These are phyloP conservation scores for Zingel zingel DNA, from an alignment of 2,113 vertebrate species.

Conservation along the genomic window DNA sequence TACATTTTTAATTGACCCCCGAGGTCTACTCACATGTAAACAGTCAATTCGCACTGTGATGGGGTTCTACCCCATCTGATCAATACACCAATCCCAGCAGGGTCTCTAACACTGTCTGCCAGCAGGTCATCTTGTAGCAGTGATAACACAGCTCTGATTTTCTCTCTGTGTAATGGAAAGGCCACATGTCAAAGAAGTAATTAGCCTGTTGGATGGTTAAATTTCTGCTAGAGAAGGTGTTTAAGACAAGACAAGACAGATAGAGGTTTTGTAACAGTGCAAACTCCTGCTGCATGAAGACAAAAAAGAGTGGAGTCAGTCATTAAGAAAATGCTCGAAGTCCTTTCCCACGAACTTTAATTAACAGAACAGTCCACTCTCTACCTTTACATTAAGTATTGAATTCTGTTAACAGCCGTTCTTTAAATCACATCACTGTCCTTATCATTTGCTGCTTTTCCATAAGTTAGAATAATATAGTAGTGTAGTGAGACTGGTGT, in stretches of 20 bases:
- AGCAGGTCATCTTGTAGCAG: conserved; percentile 62
- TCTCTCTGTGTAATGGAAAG: conserved; percentile 61
- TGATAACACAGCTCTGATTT: conserved; percentile 52
- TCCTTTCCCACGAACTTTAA: conserved; percentile 40
- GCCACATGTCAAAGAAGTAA: conserved; percentile 68
- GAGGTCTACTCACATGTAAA: conserved; percentile 57
- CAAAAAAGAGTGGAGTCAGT: conserved; percentile 41
- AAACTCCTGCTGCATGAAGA: conserved; percentile 55
- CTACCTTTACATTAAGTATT: not conserved
- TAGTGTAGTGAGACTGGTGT: conserved; percentile 29
- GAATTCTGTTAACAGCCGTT: conserved; percentile 10
- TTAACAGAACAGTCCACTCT: conserved; percentile 32
- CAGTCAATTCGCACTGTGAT: conserved; percentile 59
- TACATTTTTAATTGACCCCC: conserved; percentile 70
- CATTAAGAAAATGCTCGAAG: conserved; percentile 49
- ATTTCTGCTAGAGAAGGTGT: conserved; percentile 64
- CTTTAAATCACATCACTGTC: not conserved
- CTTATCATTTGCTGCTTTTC: conserved; percentile 24
- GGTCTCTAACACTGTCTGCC: conserved; percentile 59
- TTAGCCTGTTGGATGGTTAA: conserved; percentile 71
- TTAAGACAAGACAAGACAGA: conserved; percentile 56
- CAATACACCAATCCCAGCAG: conserved; percentile 67
- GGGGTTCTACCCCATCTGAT: conserved; percentile 61
- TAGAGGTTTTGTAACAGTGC: conserved; percentile 47
- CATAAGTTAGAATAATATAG: not conserved